Percentiles rank a stretch among this genome's conserved stretches.
These are phyloP conservation scores for Channa striata DNA, from an alignment of 2,797 vertebrate species.

Conservation along the genomic window DNA sequence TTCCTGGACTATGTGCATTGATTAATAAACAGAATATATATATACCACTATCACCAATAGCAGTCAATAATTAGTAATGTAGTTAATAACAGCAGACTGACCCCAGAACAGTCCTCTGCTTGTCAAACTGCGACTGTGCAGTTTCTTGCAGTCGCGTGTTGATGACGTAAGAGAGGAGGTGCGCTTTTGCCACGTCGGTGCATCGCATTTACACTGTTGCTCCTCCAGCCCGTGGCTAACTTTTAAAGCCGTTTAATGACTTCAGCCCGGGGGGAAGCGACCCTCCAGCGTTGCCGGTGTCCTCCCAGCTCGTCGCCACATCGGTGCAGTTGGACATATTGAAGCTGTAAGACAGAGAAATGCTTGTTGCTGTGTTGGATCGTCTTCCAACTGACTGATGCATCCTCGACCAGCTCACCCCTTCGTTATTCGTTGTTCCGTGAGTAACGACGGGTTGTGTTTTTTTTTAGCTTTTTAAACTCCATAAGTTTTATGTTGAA, in stretches of 20 bases:
- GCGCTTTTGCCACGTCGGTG: constrained; percentile 87
- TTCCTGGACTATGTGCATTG: no score
- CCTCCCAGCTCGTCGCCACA: constrained; percentile 16
- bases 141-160: constrained; percentile 64
- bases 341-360: constrained; percentile 66
- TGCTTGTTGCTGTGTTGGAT: constrained; percentile 69
- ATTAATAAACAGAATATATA: no score
- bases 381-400: constrained; percentile 82
- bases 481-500: neutral
- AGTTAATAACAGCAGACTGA: neutral
- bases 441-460: constrained; percentile 76
- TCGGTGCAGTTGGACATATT: constrained; percentile 15
- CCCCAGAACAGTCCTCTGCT: neutral
- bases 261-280: neutral
- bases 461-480: constrained; percentile 5
- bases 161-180: constrained; percentile 80
- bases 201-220: constrained; percentile 75
- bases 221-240: constrained; percentile 58
- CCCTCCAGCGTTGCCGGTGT: neutral
- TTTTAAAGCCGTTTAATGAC: constrained; percentile 64
- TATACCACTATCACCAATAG: no score
- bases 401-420: constrained; percentile 76
- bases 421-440: constrained; percentile 75
- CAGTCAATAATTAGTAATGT: no score
- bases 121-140: constrained; percentile 70